Percentiles rank a stretch among this genome's conserved stretches.
Conservation (phyloP, 2,888 invertebrate genomes). For the Anticlea derivata region DNA sequence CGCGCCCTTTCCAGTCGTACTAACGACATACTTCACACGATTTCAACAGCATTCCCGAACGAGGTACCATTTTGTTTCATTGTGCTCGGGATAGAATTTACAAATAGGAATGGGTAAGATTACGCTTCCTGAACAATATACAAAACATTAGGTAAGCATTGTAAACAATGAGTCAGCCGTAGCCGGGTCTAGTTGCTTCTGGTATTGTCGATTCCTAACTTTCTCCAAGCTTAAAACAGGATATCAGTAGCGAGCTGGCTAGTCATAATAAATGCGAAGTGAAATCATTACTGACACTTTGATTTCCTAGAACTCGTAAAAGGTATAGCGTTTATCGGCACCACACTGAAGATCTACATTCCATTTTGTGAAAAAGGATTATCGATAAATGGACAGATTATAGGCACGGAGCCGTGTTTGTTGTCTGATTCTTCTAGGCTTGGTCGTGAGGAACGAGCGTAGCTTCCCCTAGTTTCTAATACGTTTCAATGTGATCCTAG, state of each 20-base stretch:
- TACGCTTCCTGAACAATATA: conserved; percentile 15
- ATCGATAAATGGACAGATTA: no score
- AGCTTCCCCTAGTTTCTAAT: no score
- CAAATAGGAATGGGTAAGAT: conserved; percentile 12
- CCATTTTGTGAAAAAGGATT: no score
- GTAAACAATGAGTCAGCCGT: conserved; percentile 50
- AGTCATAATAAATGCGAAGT: conserved; percentile 41
- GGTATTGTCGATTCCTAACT: conserved; percentile 49
- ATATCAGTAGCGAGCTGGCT: conserved; percentile 35
- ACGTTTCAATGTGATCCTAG: no score
- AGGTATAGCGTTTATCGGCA: neutral
- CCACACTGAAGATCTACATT: no score
- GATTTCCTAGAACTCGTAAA: conserved; percentile 15
- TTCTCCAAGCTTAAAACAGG: conserved; percentile 53
- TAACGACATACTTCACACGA: conserved; percentile 60
- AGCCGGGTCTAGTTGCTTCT: conserved; percentile 28
- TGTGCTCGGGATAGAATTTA: conserved; percentile 14
- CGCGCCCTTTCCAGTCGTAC: conserved; percentile 30
- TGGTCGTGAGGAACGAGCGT: no score
- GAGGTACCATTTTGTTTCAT: conserved; percentile 22
- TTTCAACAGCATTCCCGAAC: conserved; percentile 57
- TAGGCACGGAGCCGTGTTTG: no score
- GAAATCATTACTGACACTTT: conserved; percentile 35
- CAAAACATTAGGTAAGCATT: conserved; percentile 21
- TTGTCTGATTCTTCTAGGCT: no score